Base-by-base conservation (phyloP, 2,888 invertebrate genomes). In the Himalopsyche japonica region DNA sequence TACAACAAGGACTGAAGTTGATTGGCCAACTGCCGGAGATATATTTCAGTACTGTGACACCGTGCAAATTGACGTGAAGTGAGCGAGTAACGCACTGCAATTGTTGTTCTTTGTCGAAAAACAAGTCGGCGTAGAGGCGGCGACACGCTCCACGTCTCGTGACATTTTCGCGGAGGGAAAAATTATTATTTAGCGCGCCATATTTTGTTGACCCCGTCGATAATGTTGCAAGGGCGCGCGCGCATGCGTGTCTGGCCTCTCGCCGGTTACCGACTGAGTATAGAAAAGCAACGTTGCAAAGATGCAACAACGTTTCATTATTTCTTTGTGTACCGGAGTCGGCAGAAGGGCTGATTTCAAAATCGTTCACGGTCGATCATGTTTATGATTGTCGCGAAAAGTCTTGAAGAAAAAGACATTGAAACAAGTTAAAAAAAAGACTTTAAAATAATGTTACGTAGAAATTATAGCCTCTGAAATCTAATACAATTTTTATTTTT, bases 151-250 rank as follows among this genome's bases (percentile, higher is more conserved):
- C 24, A 30, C 30, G 70, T 70, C 10, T 24, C 70, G 70, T 20
- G 70, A 70, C 70, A 70, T 70, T 70, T 70, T 70, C 70, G 70
- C 70, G 30, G 15, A 43, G 24, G 34, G 77, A 37, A 77, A 77
- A n/a, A 34, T 43, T 43, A 43, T 77, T 43, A 77, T 77, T 43
- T 24, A 77, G 43, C 77, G 34, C 77, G 77, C 77, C 77, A 77
- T 77, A 43, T 77, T 77, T 77, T 77, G 77, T 43, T 77, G 77
- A 77, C 77, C 77, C 77, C 77, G 77, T 77, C 77, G 77, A 77
- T 77, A 77, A 77, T 37, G 77, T 43, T 43, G 77, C 77, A 77
- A 70, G 77, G 77, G 43, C 76, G 34, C 32, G 76, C 77, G 77
- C 77, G 43, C 77, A 34, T 34, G 27, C 27, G 70, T 27, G 30